Base-by-base conservation (phyloP, 1,140 invertebrate genomes). In the Drosophila dunni region DNA sequence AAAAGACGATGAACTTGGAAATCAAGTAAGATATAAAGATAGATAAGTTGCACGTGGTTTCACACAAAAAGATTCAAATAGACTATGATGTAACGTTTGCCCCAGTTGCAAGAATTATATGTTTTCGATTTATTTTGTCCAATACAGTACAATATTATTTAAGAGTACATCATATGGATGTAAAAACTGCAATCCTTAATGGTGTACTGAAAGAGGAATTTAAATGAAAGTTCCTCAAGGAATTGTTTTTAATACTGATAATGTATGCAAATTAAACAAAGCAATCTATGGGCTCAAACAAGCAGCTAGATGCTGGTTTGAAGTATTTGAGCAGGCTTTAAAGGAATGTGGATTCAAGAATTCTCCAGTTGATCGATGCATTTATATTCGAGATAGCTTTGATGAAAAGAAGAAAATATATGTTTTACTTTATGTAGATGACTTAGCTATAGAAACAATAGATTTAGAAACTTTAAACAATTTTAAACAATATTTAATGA, bases 401-500 rank as follows among this genome's bases (percentile, higher is more conserved):
- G 36, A 38, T 38, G 7, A 5, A 8, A 48, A 20, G 15, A 24
- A 9, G 6, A 20, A 24, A 3, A 48, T 48, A 48, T 48, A 48
- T 48, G 17, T 48, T 9, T 10, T 48, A 13, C 6, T 44, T 5
- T 44, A 44, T 44, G 42, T 44, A 13, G n/a, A 44, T 44, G 42
- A 44, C 13, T n/a, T 44, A n/a, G 42, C 15, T 7, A 44, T 44
- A 44, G 42, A n/a, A 44, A 44, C 17, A 3, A 3, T 3, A 48
- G n/a, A 48, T 17, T 7, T 48, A n/a, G 17, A 48, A 8, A 48
- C 0, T 7, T 8, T 20, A 8, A 46, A 46, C 17, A 46, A 7
- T 17, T 46, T 46, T 46, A 46, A 48, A 48, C 8, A 20, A 7
- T 48, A 48, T 48, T 10, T 48, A 20, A 48, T 24, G 36, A 24